Conservation (phyloP, 2,113 vertebrate species). For the Hiodon alosoides region DNA sequence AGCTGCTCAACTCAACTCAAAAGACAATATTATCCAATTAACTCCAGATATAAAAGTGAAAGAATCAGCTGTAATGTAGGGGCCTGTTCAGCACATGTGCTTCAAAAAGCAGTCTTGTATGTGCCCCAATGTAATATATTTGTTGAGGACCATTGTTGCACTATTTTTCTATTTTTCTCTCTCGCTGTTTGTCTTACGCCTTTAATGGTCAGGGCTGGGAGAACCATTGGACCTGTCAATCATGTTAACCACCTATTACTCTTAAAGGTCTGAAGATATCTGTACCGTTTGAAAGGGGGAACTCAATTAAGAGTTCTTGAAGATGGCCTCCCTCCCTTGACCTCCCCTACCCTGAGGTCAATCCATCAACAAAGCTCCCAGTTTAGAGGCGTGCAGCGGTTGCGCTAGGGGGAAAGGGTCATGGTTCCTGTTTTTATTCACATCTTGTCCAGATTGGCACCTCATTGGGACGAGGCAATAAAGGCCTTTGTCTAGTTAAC, state of each 20-base stretch:
- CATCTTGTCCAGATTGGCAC: conserved; percentile 49
- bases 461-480: conserved; percentile 53
- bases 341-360: conserved; percentile 45
- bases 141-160: too few species aligned
- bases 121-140: too few species aligned
- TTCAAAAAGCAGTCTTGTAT: too few species aligned
- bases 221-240: conserved; percentile 5
- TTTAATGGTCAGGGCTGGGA: too few species aligned
- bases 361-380: conserved; percentile 35
- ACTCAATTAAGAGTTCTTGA: conserved; percentile 62
- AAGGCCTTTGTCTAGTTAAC: conserved; percentile 56
- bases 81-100: too few species aligned
- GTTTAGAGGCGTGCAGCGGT: conserved; percentile 22
- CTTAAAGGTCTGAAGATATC: conserved; percentile 34
- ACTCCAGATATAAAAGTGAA: too few species aligned
- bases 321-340: conserved; percentile 34
- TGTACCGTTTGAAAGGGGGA: conserved; percentile 44
- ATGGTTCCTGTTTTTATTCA: conserved; percentile 44
- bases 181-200: too few species aligned
- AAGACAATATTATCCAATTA: too few species aligned
- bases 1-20: too few species aligned
- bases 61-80: too few species aligned
- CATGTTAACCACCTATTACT: conserved; percentile 12
- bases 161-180: too few species aligned
- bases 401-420: conserved; percentile 36